Evolutionary conservation across 2,888 invertebrate genomes (phyloP).

Genomic region (Ernsta delagoae): DNA sequence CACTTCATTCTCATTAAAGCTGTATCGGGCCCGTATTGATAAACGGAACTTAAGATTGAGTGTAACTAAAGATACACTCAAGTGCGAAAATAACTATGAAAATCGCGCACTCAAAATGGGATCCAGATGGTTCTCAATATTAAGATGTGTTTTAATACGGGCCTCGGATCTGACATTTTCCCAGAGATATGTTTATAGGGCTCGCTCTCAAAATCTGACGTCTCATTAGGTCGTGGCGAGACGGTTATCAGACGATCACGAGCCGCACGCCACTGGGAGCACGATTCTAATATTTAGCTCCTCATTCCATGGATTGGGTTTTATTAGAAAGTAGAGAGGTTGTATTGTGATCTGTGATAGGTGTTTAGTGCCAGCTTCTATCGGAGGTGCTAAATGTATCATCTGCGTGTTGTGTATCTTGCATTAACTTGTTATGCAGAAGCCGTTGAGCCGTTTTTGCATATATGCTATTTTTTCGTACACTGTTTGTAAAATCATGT

Average conservation of each 20-base stretch:
- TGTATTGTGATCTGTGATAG: slow-evolving; percentile 11
- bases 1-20: neutral
- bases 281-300: slow-evolving; percentile 37
- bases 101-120: too few relatives aligned
- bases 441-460: neutral
- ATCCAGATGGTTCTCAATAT: too few relatives aligned
- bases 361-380: slow-evolving; percentile 20
- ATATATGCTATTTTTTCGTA: too few relatives aligned
- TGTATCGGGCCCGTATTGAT: too few relatives aligned
- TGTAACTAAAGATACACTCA: too few relatives aligned
- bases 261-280: slow-evolving; percentile 33
- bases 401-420: neutral
- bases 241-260: slow-evolving; percentile 45
- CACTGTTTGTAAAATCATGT: neutral
- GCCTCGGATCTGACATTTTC: neutral
- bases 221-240: slow-evolving; percentile 44
- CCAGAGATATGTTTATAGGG: slow-evolving; percentile 26
- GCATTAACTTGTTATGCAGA: neutral
- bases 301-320: slow-evolving; percentile 34
- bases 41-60: too few relatives aligned
- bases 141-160: too few relatives aligned
- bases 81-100: too few relatives aligned
- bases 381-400: slow-evolving; percentile 6
- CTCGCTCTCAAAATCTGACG: slow-evolving; percentile 27
- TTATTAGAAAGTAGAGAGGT: slow-evolving; percentile 31